phyloP scores from a whole-genome alignment of 2,113 vertebrate species.

The Ibidorhyncha struthersii region DNA sequence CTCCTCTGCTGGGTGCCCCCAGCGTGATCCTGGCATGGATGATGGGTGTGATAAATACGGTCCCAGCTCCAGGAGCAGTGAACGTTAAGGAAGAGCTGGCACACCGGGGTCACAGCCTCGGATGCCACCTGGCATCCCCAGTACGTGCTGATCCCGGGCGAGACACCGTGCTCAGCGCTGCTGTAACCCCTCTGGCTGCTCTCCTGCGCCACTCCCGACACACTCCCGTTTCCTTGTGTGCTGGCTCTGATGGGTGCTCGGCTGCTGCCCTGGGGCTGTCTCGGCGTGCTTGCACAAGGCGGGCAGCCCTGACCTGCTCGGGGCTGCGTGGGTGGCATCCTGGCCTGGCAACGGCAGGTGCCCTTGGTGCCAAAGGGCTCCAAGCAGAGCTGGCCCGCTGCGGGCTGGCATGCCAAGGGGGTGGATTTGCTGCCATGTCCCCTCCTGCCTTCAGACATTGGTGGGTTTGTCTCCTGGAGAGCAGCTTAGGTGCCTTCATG shows the following conservation, averaged over 20 bases:
- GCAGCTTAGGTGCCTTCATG: neutral
- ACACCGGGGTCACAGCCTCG: neutral
- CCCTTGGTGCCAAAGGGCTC: neutral
- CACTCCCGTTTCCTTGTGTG: accelerated
- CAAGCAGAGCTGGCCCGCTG: neutral
- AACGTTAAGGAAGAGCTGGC: neutral
- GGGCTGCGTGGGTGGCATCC: neutral
- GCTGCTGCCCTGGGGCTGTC: neutral
- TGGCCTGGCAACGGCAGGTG: neutral
- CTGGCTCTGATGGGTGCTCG: neutral
- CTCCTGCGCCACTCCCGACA: neutral
- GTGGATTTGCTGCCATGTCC: neutral
- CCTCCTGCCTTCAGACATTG: neutral
- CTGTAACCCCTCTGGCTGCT: accelerated
- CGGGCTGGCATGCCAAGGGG: neutral
- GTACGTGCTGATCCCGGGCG: neutral
- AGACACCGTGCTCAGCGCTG: neutral
- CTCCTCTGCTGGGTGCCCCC: neutral
- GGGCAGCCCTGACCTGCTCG: neutral
- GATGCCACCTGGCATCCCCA: neutral
- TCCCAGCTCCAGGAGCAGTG: neutral
- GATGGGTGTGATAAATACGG: neutral
- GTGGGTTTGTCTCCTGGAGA: neutral
- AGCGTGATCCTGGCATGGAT: neutral
- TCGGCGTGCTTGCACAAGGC: neutral